Percentiles rank a stretch among this genome's conserved stretches.
Evolutionary conservation across 2,797 vertebrate species (phyloP).

Genomic region (Gallinago stenura): DNA sequence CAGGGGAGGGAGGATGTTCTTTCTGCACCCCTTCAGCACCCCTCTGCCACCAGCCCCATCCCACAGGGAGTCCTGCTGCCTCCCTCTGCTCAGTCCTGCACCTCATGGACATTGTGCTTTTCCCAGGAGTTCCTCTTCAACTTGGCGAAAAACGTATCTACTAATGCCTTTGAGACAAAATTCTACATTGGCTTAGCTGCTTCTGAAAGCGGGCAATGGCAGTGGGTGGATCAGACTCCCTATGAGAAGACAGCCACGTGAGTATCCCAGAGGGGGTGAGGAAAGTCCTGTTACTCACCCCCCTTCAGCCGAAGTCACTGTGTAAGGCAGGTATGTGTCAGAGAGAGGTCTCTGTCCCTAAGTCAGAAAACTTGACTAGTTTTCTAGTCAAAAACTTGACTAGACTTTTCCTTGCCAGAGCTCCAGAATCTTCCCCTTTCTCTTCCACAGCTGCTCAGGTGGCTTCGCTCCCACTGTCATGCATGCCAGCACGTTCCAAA

Average conservation of each 20-base stretch:
- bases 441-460: not conserved
- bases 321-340: not conserved
- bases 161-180: not conserved
- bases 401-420: not conserved
- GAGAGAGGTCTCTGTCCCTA: not conserved
- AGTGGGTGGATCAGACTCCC: constrained; percentile 73
- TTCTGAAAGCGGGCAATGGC: constrained; percentile 44
- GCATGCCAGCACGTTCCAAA: not conserved
- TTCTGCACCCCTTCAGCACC: not conserved
- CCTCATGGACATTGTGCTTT: not conserved
- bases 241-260: constrained; percentile 34
- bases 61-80: not conserved
- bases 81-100: not conserved
- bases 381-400: not conserved
- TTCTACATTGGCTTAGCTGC: constrained; percentile 73
- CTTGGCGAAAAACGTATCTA: not conserved
- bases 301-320: not conserved
- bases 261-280: not conserved
- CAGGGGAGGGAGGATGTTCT: not conserved
- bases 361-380: not conserved
- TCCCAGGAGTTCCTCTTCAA: constrained; percentile 68
- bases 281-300: not conserved
- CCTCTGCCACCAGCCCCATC: not conserved
- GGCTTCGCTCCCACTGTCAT: not conserved
- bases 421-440: not conserved